These are phyloP conservation scores for Psilopsiagon aurifrons DNA, from an alignment of 2,113 vertebrate species.

Conservation along the genomic window DNA sequence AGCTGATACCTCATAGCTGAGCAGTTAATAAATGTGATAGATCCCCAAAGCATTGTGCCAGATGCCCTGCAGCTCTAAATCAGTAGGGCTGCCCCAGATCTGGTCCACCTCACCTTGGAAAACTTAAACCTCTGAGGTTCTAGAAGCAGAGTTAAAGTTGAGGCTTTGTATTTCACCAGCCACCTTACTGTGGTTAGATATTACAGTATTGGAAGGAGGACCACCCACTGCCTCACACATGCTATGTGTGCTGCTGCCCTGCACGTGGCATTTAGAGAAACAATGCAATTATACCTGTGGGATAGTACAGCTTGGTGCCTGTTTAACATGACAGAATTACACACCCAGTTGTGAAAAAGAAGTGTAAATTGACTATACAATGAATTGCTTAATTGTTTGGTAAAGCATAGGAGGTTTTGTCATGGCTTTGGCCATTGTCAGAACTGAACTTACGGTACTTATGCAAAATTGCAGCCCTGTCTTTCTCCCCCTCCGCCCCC, in stretches of 20 bases:
- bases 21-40: not conserved
- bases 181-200: not conserved
- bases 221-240: slow-evolving; percentile 12
- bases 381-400: slow-evolving; percentile 15
- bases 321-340: not conserved
- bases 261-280: not conserved
- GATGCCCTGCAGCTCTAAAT: not conserved
- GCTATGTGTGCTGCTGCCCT: not conserved
- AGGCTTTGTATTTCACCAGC: not conserved
- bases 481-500: not conserved
- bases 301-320: not conserved
- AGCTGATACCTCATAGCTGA: not conserved
- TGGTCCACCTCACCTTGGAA: not conserved
- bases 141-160: not conserved
- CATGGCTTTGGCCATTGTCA: not conserved
- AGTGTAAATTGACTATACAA: not conserved
- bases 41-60: not conserved
- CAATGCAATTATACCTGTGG: slow-evolving; percentile 28
- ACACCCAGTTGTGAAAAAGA: not conserved
- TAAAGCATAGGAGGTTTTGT: not conserved
- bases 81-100: not conserved
- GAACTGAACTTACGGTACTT: not conserved
- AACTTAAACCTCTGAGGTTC: not conserved
- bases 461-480: not conserved
- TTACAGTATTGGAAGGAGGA: not conserved